Evolutionary conservation across 2,888 invertebrate species (phyloP), one percentile per base, ranked within the genome.

Genomic region (Yponomeuta cagnagella): DNA sequence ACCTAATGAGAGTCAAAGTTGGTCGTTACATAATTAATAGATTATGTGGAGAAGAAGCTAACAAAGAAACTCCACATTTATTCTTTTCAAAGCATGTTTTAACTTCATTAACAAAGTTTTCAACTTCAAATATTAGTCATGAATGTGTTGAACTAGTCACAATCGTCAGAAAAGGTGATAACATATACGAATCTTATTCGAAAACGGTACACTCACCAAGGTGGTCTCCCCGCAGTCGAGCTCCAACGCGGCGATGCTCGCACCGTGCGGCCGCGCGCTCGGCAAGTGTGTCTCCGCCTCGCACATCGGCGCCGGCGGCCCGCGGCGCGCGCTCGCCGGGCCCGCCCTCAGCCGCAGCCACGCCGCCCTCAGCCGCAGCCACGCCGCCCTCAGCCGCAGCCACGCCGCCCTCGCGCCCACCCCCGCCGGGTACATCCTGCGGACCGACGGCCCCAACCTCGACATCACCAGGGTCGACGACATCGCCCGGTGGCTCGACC

Each of bases 261-360:
- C 70, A 71, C 48, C 71, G 0, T 71, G 73, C 43, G 75, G 77
- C 4, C 75, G 78, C 31, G 82, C 83, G 63, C 84, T 90, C 0
- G 90, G 88, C 82, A 91, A 92, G 84, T 92, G 92, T 74, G 86
- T 90, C 79, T 92, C 92, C 48, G 91, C 90, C n/a, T 77, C 82
- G 0, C 88, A 89, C 77, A 78, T 90, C 73, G 76, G 70, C 23
- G 23, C 23, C 23, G 76, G 70, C 48, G 74, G 79, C 73, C 74
- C 68, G 72, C 74, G 71, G 73, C 74, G 70, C 63, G 74, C 74
- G 71, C 78, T 73, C 64, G 71, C 71, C 65, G 73, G 71, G 75
- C 74, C 23, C 23, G 23, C 23, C 23, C 23, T 23, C 23, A 23
- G 23, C 23, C 23, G 23, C 23, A 23, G 73, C 63, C 77, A 72